Evolutionary conservation across 1,140 invertebrate genomes (phyloP), one percentile per base, ranked within the genome.

Genomic region (Drosophila nikananu): DNA sequence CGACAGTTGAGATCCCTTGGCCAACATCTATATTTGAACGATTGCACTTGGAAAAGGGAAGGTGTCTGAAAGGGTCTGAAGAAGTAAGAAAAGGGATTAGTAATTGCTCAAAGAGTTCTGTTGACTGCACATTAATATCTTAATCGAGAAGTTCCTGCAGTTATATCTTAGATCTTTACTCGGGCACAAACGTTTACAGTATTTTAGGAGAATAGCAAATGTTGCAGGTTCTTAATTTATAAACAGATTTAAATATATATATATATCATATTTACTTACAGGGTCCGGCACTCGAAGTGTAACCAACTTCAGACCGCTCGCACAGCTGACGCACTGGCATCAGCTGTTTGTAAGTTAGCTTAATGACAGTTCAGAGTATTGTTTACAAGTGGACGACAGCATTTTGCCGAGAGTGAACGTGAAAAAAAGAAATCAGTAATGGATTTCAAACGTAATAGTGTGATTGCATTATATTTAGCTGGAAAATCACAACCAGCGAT

Each of bases 1-100:
- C 68, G 77, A 78, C 67, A 77, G 80, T 42, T 3, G 15, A 42
- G 48, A 57, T 59, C 32, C 48, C 13, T 19, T 19, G 42, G n/a
- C 42, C 66, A 83, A 74, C 54, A 81, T 75, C 62, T 81, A 52
- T 81, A 75, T 83, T 83, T 79, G 64, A 44, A 12, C 46, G 61
- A 39, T 67, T 78, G 57, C 44, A 57, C 52, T 66, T 46, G 32
- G 9, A 25, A 46, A 66, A 13, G 2, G 13, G n/a, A 62, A 32
- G 51, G 51, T 52, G 51, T 21, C 30, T 39, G 23, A 37, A 63
- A 30, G 32, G 46, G 19, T 27, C 27, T 62, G 10, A 5, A 25
- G 19, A 5, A 23, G 21, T 37, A 17, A 55, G 32, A 57, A 57
- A 57, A 10, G 15, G 54, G 54, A 57, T 57, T 57, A 57, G 35